phyloP scores from a whole-genome alignment of 2,113 vertebrate genomes.

The Bos indicus region DNA sequence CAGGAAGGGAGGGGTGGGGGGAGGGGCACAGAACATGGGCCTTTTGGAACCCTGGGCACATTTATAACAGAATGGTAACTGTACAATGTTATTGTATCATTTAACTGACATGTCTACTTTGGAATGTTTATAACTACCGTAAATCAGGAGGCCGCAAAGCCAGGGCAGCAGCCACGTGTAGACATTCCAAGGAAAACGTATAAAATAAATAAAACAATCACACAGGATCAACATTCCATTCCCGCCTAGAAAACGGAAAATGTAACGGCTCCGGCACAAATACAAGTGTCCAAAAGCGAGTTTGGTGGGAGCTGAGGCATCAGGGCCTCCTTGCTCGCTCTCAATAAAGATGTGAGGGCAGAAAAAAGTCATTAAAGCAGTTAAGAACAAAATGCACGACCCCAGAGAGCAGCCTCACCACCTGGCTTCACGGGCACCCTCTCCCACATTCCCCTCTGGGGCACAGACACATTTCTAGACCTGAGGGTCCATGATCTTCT shows the following conservation, averaged over 20 bases:
- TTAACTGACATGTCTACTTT: conserved; percentile 82
- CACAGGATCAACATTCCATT: conserved; percentile 72
- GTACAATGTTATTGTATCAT: conserved; percentile 79
- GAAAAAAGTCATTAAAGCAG: rapidly evolving
- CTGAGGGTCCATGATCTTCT: background rate
- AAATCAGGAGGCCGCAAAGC: conserved; percentile 74
- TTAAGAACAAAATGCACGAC: rapidly evolving
- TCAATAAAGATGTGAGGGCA: background rate
- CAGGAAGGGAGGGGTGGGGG: background rate
- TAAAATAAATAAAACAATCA: conserved; percentile 80
- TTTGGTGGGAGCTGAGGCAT: background rate
- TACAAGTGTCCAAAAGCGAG: background rate
- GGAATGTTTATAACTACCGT: conserved; percentile 83
- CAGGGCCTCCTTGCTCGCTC: rapidly evolving
- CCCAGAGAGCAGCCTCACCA: background rate
- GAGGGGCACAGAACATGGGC: conserved; percentile 47
- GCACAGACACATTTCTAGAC: background rate
- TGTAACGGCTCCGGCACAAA: background rate
- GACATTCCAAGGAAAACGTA: conserved; percentile 76
- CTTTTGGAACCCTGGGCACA: conserved; percentile 75
- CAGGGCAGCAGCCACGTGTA: conserved; percentile 71
- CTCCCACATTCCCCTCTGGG: rapidly evolving
- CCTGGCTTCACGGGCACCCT: rapidly evolving
- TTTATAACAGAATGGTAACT: conserved; percentile 80
- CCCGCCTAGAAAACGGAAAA: conserved; percentile 35